A percentile compares a stretch with the other conserved stretches of the same genome.
Evolutionary conservation across 2,888 invertebrate genomes (phyloP).

Genomic region (Lithophane socia): DNA sequence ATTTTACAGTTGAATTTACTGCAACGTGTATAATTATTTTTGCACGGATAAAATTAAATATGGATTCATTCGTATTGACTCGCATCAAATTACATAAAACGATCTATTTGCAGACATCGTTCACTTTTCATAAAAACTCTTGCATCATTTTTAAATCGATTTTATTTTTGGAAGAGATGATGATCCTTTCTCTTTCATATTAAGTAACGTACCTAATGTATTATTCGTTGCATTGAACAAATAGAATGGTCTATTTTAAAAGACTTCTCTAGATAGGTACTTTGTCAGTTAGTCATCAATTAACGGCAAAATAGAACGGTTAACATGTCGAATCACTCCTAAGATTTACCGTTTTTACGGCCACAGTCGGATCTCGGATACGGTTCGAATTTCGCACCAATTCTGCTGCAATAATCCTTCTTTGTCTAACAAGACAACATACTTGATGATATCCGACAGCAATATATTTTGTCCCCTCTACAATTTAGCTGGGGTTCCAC

Average conservation of each 20-base stretch:
- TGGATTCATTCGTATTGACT: constrained; percentile 1
- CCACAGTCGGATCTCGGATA: not conserved
- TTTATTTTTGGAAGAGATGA: constrained; percentile 36
- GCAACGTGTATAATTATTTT: constrained; percentile 8
- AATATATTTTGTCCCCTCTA: constrained; percentile 37
- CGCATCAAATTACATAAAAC: constrained; percentile 15
- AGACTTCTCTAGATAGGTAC: not conserved
- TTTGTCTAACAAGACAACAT: constrained; percentile 5
- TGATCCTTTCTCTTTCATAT: not conserved
- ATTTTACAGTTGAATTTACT: constrained; percentile 8
- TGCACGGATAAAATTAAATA: not conserved
- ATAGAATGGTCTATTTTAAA: constrained; percentile 7
- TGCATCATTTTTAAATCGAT: constrained; percentile 37
- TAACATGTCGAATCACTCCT: not conserved
- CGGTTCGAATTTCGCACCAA: not conserved
- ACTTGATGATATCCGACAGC: constrained; percentile 16
- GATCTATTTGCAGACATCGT: constrained; percentile 27
- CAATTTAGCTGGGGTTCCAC: constrained; percentile 9
- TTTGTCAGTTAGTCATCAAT: not conserved
- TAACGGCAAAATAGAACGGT: not conserved
- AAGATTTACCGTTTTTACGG: constrained; percentile 13
- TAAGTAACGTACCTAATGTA: not conserved
- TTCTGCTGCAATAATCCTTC: constrained; percentile 6
- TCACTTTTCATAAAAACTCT: constrained; percentile 10
- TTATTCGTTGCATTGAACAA: constrained; percentile 1